Percentiles rank a stretch among this genome's conserved stretches.
These are phyloP conservation scores for Sceliomorpha sp. DNA, from an alignment of 2,888 invertebrate genomes.

Conservation along the genomic window DNA sequence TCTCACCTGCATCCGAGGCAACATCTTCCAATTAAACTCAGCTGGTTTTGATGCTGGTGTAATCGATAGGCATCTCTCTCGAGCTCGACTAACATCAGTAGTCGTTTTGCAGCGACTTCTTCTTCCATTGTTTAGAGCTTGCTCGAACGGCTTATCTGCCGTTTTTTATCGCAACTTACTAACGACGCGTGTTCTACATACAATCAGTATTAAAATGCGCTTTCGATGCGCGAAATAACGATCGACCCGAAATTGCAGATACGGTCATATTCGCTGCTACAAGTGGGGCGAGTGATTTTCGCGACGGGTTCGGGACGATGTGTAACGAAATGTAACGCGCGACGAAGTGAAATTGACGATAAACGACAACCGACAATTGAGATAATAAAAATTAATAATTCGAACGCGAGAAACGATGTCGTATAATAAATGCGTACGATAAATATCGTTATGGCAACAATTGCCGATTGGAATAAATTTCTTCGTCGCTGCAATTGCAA, in stretches of 20 bases:
- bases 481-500: too few relatives aligned
- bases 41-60: constrained; percentile 43
- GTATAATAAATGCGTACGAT: too few relatives aligned
- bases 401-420: too few relatives aligned
- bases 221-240: constrained; percentile 14
- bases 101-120: constrained; percentile 34
- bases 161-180: constrained; percentile 28
- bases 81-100: constrained; percentile 36
- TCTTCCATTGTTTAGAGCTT: constrained; percentile 34
- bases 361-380: too few relatives aligned
- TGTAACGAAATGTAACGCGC: too few relatives aligned
- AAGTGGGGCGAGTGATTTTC: too few relatives aligned
- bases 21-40: constrained; percentile 47
- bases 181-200: constrained; percentile 40
- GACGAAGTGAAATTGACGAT: too few relatives aligned
- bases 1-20: constrained; percentile 44
- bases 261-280: not conserved
- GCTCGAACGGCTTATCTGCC: constrained; percentile 26
- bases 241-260: too few relatives aligned
- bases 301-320: too few relatives aligned
- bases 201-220: constrained; percentile 17
- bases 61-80: constrained; percentile 42
- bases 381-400: too few relatives aligned
- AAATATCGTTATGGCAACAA: too few relatives aligned
- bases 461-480: too few relatives aligned